Base-by-base conservation (phyloP, 2,888 invertebrate genomes). In the Miltochrista miniata region DNA sequence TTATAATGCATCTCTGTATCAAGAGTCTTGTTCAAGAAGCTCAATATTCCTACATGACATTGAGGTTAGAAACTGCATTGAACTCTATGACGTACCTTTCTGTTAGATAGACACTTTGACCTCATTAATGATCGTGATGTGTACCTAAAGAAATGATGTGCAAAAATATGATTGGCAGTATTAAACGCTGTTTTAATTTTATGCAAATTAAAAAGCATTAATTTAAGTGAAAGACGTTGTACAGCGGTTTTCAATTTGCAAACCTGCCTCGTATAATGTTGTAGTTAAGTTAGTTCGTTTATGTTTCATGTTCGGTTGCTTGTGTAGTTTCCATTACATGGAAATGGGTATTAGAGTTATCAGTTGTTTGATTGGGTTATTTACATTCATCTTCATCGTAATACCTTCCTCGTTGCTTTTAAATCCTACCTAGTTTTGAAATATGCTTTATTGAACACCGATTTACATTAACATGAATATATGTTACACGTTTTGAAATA, bases 221-320 rank as follows among this genome's bases (percentile, higher is more conserved):
- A 50, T 50, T 46, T 38, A 57, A 65, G 64, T 52, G 64, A 65
- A 64, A 65, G 65, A 63, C n/a, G 53, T 40, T 45, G 34, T 36
- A 50, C 7, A 51, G 59, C 51, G 45, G 54, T 53, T 51, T 31
- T 13, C 14, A 49, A 59, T 48, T 51, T 38, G 12, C 14, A 49
- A 64, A 59, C 62, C 35, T n/a, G 42, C 15, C 14, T n/a, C n/a
- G n/a, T n/a, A n/a, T n/a, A n/a, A n/a, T n/a, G n/a, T n/a, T 31
- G 15, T 31, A 39, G 64, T 46, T 38, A 7, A 45, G 11, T 33
- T 15, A n/a, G 29, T 37, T 39, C 40, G 36, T 18, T 11, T 8
- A 14, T 45, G 13, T 39, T 33, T 33, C 12, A 31, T 30, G 42
- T 42, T 18, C 18, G 18, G 11, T 18, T 15, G 14, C 36, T 36